A percentile compares a stretch with the other conserved stretches of the same genome.
These are phyloP conservation scores for Limnothrissa miodon DNA, from an alignment of 2,113 vertebrate genomes.

Conservation along the genomic window DNA sequence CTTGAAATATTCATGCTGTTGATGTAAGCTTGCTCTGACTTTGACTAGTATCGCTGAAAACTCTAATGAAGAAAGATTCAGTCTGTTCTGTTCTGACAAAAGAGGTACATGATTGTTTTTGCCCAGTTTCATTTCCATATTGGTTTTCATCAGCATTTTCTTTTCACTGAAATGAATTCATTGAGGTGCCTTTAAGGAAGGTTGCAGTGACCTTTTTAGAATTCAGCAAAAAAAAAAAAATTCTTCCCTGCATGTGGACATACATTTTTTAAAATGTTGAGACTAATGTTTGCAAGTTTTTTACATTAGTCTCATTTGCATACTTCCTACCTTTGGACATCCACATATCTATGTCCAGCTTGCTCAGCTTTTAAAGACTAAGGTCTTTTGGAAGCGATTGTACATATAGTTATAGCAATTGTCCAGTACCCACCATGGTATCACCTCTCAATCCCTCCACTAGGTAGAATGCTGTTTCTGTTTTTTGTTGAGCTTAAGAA, in stretches of 20 bases:
- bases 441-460: neutral
- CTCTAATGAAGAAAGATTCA: neutral
- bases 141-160: neutral
- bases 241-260: neutral
- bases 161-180: neutral
- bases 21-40: neutral
- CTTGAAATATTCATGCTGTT: neutral
- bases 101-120: neutral
- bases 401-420: neutral
- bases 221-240: neutral
- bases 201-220: neutral
- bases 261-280: slow-evolving; percentile 9
- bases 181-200: neutral
- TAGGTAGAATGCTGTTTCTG: neutral
- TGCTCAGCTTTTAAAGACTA: neutral
- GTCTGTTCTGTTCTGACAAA: neutral
- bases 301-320: neutral
- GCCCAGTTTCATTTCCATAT: neutral
- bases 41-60: neutral
- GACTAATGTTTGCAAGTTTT: neutral
- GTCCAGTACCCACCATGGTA: neutral
- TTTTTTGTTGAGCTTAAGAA: neutral
- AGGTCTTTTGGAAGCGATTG: neutral
- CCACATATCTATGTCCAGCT: neutral
- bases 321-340: neutral